These are phyloP conservation scores for Paralvinella palmiformis DNA, from an alignment of 1,140 invertebrate genomes.

Conservation along the genomic window DNA sequence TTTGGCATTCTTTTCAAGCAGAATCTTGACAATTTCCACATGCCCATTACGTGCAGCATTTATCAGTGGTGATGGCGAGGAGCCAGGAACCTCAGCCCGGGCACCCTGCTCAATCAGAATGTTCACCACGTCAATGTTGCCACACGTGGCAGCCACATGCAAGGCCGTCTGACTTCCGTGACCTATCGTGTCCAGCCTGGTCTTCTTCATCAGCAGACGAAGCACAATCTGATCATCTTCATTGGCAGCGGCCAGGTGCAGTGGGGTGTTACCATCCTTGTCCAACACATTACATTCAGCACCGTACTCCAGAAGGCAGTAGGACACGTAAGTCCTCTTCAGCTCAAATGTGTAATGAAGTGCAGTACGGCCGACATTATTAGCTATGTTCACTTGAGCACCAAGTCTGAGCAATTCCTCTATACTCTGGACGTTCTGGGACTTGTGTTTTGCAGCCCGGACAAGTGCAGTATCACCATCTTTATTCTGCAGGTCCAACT, in stretches of 20 bases:
- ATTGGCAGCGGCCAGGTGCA: constrained; percentile 3
- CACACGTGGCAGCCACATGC: not conserved
- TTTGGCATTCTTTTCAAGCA: constrained; percentile 5
- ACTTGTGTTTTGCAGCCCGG: constrained; percentile 63
- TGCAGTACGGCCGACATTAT: not conserved
- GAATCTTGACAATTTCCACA: constrained; percentile 6
- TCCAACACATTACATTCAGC: constrained; percentile 6
- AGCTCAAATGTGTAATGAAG: not conserved
- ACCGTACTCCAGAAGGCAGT: not conserved
- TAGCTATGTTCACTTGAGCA: not conserved
- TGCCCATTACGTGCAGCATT: not conserved
- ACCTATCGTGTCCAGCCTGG: not conserved
- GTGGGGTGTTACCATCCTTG: constrained; percentile 4
- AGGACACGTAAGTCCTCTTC: not conserved
- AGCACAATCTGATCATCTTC: not conserved
- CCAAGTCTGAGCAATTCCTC: not conserved
- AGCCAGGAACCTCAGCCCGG: not conserved
- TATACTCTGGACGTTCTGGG: constrained; percentile 24
- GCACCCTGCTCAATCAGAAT: constrained; percentile 6
- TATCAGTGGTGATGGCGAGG: constrained; percentile 2
- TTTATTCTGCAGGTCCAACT: not conserved
- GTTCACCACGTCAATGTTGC: not conserved
- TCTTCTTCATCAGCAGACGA: not conserved
- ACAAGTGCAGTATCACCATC: constrained; percentile 5
- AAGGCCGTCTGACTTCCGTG: not conserved